phyloP scores from a whole-genome alignment of 2,888 invertebrate species.

The Apotomis turbidana region DNA sequence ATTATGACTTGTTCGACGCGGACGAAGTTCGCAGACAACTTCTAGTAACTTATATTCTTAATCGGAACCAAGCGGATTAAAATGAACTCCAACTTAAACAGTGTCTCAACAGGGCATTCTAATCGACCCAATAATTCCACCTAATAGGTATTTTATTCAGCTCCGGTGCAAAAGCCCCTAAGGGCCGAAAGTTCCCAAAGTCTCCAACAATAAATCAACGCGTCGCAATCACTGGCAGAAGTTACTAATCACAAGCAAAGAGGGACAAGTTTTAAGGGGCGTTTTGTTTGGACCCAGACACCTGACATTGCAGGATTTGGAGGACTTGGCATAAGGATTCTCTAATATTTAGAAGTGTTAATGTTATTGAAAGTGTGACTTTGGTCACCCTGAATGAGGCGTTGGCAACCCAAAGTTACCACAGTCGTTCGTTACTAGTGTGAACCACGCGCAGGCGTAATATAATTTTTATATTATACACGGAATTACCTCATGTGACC shows the following conservation, averaged over 20 bases:
- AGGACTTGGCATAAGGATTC: not conserved
- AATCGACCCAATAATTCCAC: conserved; percentile 19
- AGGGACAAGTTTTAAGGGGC: conserved; percentile 53
- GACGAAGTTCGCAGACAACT: too few species aligned
- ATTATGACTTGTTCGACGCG: too few species aligned
- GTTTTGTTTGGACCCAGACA: conserved; percentile 26
- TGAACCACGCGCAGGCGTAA: too few species aligned
- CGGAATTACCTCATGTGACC: too few species aligned
- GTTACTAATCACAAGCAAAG: conserved; percentile 74
- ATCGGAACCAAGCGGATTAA: not conserved
- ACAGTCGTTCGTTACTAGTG: too few species aligned
- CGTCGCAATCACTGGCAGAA: conserved; percentile 79
- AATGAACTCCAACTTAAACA: not conserved
- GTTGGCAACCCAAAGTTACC: too few species aligned
- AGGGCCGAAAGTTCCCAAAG: conserved; percentile 59
- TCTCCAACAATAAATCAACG: conserved; percentile 80
- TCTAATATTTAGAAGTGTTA: not conserved
- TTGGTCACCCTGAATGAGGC: too few species aligned
- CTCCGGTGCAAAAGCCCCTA: conserved; percentile 52
- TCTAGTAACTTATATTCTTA: too few species aligned
- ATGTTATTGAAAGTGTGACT: too few species aligned
- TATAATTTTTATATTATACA: too few species aligned
- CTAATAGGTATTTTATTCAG: conserved; percentile 41
- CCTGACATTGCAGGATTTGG: not conserved
- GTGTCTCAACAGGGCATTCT: not conserved